Conservation (phyloP, 1,140 invertebrate species). For the Drosophila teissieri region DNA sequence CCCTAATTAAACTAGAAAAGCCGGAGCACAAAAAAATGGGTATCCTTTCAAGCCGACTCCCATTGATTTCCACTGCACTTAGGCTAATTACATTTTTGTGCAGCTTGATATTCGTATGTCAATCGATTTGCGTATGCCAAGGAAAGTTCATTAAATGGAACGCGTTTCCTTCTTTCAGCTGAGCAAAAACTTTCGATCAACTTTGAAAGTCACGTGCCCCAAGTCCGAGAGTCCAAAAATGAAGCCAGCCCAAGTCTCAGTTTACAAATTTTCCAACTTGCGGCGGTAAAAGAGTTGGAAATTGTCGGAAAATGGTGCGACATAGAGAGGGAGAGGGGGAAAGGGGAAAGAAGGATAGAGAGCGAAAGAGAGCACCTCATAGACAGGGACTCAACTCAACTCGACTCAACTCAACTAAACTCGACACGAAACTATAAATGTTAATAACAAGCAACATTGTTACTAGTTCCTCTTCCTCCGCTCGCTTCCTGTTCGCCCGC, state of each 20-base stretch:
- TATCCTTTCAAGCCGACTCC: slow-evolving; percentile 28
- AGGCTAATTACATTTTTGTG: slow-evolving; percentile 76
- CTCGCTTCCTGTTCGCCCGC: slow-evolving; percentile 21
- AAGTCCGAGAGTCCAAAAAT: slow-evolving; percentile 27
- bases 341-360: neutral
- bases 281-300: slow-evolving; percentile 23
- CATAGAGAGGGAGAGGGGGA: neutral
- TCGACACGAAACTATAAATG: slow-evolving; percentile 81
- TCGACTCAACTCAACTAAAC: slow-evolving; percentile 19
- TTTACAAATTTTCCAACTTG: slow-evolving; percentile 54
- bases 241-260: slow-evolving; percentile 29
- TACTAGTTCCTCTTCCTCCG: slow-evolving; percentile 59
- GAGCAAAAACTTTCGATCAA: slow-evolving; percentile 37
- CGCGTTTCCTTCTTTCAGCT: neutral
- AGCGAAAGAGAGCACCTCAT: neutral
- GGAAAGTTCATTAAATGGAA: slow-evolving; percentile 45
- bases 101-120: slow-evolving; percentile 33
- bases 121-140: slow-evolving; percentile 40
- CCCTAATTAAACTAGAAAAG: slow-evolving; percentile 30
- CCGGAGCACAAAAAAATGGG: slow-evolving; percentile 6
- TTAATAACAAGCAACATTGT: slow-evolving; percentile 81
- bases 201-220: slow-evolving; percentile 72
- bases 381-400: slow-evolving; percentile 12
- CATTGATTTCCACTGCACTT: slow-evolving; percentile 70
- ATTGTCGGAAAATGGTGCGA: slow-evolving; percentile 3